phyloP scores from a whole-genome alignment of 23 tunicate species.

The Styela plicata region DNA sequence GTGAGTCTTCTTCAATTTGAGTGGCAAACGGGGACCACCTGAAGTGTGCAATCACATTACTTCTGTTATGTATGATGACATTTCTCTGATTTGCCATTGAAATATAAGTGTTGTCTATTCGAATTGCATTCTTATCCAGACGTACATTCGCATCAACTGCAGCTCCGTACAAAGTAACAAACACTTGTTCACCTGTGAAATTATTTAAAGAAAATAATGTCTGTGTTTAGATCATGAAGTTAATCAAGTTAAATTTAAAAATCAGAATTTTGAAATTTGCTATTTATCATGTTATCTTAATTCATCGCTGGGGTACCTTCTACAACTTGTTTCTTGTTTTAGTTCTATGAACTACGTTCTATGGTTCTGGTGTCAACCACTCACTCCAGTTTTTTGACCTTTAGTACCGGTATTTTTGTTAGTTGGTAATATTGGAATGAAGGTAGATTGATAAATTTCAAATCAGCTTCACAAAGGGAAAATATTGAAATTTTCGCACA shows the following conservation, averaged over 20 bases:
- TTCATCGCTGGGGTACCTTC: no score
- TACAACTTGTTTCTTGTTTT: no score
- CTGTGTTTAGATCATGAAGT: neutral
- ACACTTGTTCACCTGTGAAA: constrained; percentile 59
- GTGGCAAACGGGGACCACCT: constrained; percentile 92
- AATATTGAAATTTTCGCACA: no score
- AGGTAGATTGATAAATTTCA: no score
- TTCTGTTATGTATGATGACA: constrained; percentile 75
- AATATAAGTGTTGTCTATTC: constrained; percentile 91
- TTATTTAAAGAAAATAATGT: neutral
- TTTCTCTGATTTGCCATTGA: constrained; percentile 85
- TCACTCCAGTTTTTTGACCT: no score
- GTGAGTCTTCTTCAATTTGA: constrained; percentile 58
- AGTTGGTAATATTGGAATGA: no score
- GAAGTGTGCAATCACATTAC: constrained; percentile 73
- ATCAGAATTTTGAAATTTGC: neutral
- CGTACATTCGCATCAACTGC: constrained; percentile 86
- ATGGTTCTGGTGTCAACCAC: no score
- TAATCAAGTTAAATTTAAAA: neutral
- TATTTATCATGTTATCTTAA: no score
- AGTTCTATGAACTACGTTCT: no score
- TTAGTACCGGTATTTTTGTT: no score
- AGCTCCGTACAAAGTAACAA: constrained; percentile 69
- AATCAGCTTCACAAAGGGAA: no score
- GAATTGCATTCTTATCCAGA: constrained; percentile 65